phyloP scores from a whole-genome alignment of 1,140 invertebrate genomes.

The Halesus radiatus region DNA sequence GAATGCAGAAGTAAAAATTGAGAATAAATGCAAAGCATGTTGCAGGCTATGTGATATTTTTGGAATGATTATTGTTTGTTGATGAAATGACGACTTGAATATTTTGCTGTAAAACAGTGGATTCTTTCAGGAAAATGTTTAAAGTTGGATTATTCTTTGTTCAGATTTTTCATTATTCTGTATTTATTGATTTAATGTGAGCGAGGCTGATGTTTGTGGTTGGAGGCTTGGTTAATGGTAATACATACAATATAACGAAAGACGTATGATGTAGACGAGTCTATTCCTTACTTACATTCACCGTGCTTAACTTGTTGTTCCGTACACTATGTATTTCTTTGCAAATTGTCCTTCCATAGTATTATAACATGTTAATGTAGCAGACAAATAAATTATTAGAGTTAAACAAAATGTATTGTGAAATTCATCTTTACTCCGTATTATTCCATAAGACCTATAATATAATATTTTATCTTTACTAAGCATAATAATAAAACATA shows the following conservation, averaged over 20 bases:
- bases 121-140: neutral
- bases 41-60: slow-evolving; percentile 27
- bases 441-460: neutral
- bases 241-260: too few species aligned
- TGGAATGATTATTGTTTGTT: slow-evolving; percentile 8
- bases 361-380: neutral
- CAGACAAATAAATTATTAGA: neutral
- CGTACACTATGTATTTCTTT: neutral
- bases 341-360: too few species aligned
- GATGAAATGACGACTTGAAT: neutral
- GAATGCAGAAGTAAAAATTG: neutral
- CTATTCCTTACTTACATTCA: too few species aligned
- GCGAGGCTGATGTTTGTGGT: too few species aligned
- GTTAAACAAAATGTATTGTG: neutral
- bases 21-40: slow-evolving; percentile 33
- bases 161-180: neutral
- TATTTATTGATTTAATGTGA: neutral
- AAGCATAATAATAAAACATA: slow-evolving; percentile 24
- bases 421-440: slow-evolving; percentile 6
- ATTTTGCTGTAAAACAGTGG: slow-evolving; percentile 20
- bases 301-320: neutral
- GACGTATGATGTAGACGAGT: too few species aligned
- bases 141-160: neutral
- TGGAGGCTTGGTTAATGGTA: too few species aligned
- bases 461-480: slow-evolving; percentile 15